These are phyloP conservation scores for Epinotia brunnichana DNA, from an alignment of 2,888 invertebrate species.

Conservation along the genomic window DNA sequence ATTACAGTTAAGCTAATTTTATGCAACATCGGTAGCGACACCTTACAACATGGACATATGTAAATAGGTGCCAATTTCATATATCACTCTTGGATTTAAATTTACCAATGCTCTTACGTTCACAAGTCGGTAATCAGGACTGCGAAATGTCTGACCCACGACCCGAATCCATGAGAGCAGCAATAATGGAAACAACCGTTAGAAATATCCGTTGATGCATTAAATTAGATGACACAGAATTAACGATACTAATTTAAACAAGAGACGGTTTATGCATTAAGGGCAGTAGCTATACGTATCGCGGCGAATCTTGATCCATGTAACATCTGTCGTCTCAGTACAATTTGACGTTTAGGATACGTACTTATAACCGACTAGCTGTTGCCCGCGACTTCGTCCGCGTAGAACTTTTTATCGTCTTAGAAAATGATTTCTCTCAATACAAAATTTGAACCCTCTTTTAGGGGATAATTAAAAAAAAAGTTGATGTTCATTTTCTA, in stretches of 20 bases:
- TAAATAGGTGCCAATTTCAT: background rate
- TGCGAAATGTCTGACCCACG: constrained; percentile 11
- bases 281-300: too few relatives aligned
- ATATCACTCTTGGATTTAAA: background rate
- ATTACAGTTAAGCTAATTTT: background rate
- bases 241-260: background rate
- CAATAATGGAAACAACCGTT: background rate
- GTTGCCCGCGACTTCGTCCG: too few relatives aligned
- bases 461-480: too few relatives aligned
- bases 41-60: background rate
- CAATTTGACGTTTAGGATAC: too few relatives aligned
- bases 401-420: too few relatives aligned
- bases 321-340: too few relatives aligned
- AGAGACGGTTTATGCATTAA: background rate
- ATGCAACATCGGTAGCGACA: background rate
- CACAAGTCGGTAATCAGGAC: constrained; percentile 1
- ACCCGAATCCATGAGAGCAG: constrained; percentile 15
- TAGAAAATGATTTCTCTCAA: too few relatives aligned
- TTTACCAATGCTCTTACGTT: background rate
- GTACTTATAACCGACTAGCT: too few relatives aligned
- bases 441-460: too few relatives aligned
- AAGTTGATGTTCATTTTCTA: too few relatives aligned
- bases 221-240: constrained; percentile 10
- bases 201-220: background rate
- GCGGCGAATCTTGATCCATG: too few relatives aligned